These are phyloP conservation scores for Salvelinus namaycush DNA, from an alignment of 2,113 vertebrate species.

Conservation along the genomic window DNA sequence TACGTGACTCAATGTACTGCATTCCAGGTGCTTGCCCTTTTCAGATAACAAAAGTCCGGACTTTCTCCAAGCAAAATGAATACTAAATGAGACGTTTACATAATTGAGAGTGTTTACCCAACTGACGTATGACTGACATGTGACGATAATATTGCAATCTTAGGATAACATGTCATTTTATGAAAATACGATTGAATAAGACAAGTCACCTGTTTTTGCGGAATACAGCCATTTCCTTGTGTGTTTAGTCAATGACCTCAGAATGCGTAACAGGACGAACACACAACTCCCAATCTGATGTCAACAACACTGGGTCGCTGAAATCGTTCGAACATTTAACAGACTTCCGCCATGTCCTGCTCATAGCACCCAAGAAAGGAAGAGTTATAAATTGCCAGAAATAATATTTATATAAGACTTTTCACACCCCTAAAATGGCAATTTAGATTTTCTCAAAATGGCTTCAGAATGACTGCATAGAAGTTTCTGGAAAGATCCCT, in stretches of 20 bases:
- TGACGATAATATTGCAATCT: no score
- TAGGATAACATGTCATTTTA: no score
- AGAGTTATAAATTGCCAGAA: neutral
- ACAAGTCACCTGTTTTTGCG: slow-evolving; percentile 56
- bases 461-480: neutral
- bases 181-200: neutral
- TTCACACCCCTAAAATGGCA: neutral
- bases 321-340: slow-evolving; percentile 11
- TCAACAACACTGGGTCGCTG: slow-evolving; percentile 17
- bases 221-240: slow-evolving; percentile 54
- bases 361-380: neutral
- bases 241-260: slow-evolving; percentile 24
- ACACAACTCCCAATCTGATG: slow-evolving; percentile 32
- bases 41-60: no score
- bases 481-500: neutral
- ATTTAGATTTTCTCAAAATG: neutral
- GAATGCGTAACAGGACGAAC: slow-evolving; percentile 25
- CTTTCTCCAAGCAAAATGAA: no score
- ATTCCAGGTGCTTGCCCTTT: no score
- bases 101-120: no score
- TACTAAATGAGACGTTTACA: no score
- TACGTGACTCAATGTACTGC: no score
- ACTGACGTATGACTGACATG: no score
- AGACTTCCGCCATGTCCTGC: slow-evolving; percentile 42
- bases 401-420: neutral